Base-by-base conservation (phyloP, 1,140 invertebrate genomes). In the Bombus waltoni region DNA sequence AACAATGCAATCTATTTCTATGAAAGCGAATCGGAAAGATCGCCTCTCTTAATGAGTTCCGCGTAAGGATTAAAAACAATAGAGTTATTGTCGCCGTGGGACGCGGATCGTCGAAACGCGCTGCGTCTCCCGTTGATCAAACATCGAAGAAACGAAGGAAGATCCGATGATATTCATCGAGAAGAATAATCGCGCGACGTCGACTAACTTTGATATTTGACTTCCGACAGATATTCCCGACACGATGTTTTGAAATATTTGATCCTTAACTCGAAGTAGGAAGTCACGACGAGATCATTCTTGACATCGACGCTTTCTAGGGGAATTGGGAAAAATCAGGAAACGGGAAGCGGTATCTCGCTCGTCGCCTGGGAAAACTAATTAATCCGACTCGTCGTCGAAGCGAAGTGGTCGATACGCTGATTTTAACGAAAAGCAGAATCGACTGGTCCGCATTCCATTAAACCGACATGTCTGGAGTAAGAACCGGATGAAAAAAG, bases 381-480 rank as follows among this genome's bases (percentile, higher is more conserved):
- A 84, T 78, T 78, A 84, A 62, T 25, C 57, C 71, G 65, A 32
- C 32, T 22, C 18, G 53, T 70, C 25, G 38, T 22, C 9, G 13
- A 0, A 10, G 25, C 13, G 38, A 18, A 3, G 25, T n/a, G 0
- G 81, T 83, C 47, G 81, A 83, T 77, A 57, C 74, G 74, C 75
- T 57, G 74, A 59, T 53, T 53, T 8, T 5, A 53, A 22, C 47
- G 47, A 53, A 53, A 53, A 8, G 18, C 18, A 22, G 47, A 53
- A 53, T 78, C 70, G 28, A 2, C 22, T 28, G 22, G 53, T 59
- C 73, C 66, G 82, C 75, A 78, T 84, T 78, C 82, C 82, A 53
- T 81, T 81, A 73, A 73, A 81, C 70, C 70, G 42, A 68, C 53
- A 73, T 65, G 47, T 53, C 18, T 1, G 1, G 5, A 53, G 47